These are phyloP conservation scores for Tylochromis polylepis DNA, from an alignment of 2,113 vertebrate species.

Conservation along the genomic window DNA sequence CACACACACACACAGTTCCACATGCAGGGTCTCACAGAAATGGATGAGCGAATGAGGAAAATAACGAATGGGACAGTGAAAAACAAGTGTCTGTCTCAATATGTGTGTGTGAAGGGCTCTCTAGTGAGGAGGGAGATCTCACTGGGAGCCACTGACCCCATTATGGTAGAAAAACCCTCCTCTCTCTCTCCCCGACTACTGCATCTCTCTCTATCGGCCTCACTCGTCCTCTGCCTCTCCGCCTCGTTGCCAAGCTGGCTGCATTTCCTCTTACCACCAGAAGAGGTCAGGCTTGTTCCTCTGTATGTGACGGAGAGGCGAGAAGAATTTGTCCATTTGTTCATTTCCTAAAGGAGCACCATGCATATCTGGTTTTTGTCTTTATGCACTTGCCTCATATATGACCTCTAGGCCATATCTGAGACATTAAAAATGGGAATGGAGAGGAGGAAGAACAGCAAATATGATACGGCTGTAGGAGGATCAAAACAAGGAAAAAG, in stretches of 20 bases:
- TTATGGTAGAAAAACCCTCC: slow-evolving; percentile 62
- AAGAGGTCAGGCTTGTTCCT: slow-evolving; percentile 79
- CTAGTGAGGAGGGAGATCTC: slow-evolving; percentile 23
- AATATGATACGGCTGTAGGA: not conserved
- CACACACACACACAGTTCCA: not conserved
- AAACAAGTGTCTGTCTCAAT: slow-evolving; percentile 6
- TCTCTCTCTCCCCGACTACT: not conserved
- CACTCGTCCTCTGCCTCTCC: not conserved
- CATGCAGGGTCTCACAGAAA: not conserved
- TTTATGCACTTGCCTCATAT: not conserved
- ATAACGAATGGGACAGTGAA: not conserved
- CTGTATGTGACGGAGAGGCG: not conserved
- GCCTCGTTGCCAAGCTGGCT: not conserved
- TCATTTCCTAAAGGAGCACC: not conserved
- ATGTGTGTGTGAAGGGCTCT: slow-evolving; percentile 13
- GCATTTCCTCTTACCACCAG: slow-evolving; percentile 69
- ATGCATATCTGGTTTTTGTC: not conserved
- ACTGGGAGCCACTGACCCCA: slow-evolving; percentile 66
- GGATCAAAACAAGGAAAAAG: not conserved
- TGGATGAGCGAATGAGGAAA: slow-evolving; percentile 15
- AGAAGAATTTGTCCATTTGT: not conserved
- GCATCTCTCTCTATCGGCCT: not conserved
- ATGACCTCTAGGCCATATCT: slow-evolving; percentile 1
- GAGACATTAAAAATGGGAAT: not conserved
- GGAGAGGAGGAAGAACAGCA: not conserved